Conservation (phyloP, 1,140 invertebrate genomes). For the Danaus melanippus region DNA sequence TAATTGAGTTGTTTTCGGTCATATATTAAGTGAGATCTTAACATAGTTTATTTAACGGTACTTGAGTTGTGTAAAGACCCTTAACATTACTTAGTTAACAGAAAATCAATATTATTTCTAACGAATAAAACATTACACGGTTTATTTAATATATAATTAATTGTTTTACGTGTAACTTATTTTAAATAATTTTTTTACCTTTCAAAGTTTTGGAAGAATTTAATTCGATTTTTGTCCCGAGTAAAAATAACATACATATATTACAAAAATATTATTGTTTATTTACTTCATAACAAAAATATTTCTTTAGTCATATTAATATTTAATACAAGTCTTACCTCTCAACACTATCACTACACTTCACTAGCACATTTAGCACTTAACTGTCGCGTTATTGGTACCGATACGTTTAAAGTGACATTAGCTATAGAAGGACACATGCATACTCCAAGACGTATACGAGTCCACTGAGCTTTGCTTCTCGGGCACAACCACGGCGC, state of each 20-base stretch:
- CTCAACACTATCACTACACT: constrained; percentile 29
- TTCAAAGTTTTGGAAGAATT: too few relatives aligned
- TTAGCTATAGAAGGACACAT: constrained; percentile 3
- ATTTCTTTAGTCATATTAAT: too few relatives aligned
- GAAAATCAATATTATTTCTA: too few relatives aligned
- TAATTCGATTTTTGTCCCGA: too few relatives aligned
- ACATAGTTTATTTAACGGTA: constrained; percentile 18
- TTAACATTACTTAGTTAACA: too few relatives aligned
- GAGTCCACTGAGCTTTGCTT: constrained; percentile 37
- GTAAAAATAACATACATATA: too few relatives aligned
- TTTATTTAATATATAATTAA: too few relatives aligned
- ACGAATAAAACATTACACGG: too few relatives aligned
- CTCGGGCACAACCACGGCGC: constrained; percentile 43
- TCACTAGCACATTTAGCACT: constrained; percentile 32
- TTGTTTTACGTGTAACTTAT: too few relatives aligned
- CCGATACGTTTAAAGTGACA: constrained; percentile 4
- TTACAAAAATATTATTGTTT: too few relatives aligned
- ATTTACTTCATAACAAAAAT: too few relatives aligned
- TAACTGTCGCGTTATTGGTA: constrained; percentile 21
- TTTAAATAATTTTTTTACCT: too few relatives aligned
- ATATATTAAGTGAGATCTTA: neutral
- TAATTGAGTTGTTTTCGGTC: constrained; percentile 28
- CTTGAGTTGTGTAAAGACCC: constrained; percentile 1
- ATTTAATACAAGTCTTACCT: constrained; percentile 19
- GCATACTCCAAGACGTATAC: constrained; percentile 13